Evolutionary conservation across 2,888 invertebrate genomes (phyloP).

Genomic region (Thalpophila matura): DNA sequence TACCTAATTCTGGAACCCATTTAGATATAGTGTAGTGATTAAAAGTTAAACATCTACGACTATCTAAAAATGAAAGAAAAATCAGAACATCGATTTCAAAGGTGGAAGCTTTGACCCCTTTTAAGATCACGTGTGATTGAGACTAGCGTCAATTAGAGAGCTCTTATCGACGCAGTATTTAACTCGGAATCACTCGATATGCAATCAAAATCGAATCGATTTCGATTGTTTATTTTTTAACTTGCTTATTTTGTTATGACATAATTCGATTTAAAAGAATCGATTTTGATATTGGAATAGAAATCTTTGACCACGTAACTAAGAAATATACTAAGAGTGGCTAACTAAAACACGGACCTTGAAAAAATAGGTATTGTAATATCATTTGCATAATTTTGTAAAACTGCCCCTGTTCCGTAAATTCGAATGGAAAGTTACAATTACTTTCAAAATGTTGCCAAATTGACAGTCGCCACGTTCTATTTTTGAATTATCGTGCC

Average conservation of each 20-base stretch:
- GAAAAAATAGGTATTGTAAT: no score
- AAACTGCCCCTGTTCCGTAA: no score
- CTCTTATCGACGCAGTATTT: not conserved
- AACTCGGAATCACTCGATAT: conserved; percentile 14
- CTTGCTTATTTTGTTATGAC: not conserved
- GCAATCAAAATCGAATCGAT: conserved; percentile 14
- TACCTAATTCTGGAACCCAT: conserved; percentile 13
- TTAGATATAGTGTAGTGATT: conserved; percentile 25
- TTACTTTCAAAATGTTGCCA: no score
- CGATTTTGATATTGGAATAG: conserved; percentile 22
- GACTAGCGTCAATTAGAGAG: not conserved
- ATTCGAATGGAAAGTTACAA: no score
- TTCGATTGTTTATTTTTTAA: conserved; percentile 3
- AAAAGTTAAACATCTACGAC: conserved; percentile 4
- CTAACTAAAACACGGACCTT: not conserved
- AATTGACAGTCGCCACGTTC: no score
- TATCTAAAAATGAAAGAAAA: conserved; percentile 55
- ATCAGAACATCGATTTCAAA: conserved; percentile 51
- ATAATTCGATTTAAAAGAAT: conserved; percentile 9
- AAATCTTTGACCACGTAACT: not conserved
- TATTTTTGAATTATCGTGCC: no score
- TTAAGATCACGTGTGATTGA: conserved; percentile 6
- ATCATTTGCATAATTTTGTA: no score
- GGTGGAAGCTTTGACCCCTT: conserved; percentile 43
- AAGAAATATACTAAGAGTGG: conserved; percentile 34